Conservation (phyloP, 2,113 vertebrate species). For the Leiothrix lutea region DNA sequence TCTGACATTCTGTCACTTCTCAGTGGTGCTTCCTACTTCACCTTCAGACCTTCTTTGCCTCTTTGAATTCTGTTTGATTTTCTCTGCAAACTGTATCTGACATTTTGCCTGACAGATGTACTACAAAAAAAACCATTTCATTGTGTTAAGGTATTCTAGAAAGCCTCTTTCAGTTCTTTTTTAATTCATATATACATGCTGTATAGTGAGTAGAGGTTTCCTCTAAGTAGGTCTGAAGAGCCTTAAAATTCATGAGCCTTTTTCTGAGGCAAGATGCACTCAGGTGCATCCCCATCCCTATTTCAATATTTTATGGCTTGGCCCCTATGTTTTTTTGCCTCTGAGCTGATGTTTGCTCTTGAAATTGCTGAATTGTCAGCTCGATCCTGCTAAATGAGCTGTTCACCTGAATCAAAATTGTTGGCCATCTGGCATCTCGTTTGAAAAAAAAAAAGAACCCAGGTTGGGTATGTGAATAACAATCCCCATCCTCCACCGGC, state of each 20-base stretch:
- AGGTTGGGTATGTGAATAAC: background rate
- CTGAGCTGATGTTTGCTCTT: conserved; percentile 31
- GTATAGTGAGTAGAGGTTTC: background rate
- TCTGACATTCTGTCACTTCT: conserved; percentile 23
- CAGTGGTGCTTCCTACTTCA: background rate
- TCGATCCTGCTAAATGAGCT: conserved; percentile 33
- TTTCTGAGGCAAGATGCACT: background rate
- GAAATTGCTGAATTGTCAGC: background rate
- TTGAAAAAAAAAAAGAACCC: background rate
- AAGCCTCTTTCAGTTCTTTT: background rate
- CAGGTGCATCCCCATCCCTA: background rate
- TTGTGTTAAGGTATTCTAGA: background rate
- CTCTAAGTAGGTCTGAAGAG: background rate
- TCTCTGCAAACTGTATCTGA: conserved; percentile 2
- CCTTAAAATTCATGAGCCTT: conserved; percentile 44
- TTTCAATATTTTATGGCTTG: conserved; percentile 32
- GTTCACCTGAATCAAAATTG: conserved; percentile 38
- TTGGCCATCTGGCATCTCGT: conserved; percentile 46
- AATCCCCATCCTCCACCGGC: fast-evolving
- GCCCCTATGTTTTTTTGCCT: background rate
- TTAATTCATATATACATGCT: background rate
- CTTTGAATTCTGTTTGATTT: conserved; percentile 12
- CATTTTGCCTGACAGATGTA: background rate
- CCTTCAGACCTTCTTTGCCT: conserved; percentile 14
- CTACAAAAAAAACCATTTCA: background rate